Evolutionary conservation across 2,113 vertebrate genomes (phyloP), one percentile per base, ranked within the genome.

Genomic region (Plecturocebus donacophilus): DNA sequence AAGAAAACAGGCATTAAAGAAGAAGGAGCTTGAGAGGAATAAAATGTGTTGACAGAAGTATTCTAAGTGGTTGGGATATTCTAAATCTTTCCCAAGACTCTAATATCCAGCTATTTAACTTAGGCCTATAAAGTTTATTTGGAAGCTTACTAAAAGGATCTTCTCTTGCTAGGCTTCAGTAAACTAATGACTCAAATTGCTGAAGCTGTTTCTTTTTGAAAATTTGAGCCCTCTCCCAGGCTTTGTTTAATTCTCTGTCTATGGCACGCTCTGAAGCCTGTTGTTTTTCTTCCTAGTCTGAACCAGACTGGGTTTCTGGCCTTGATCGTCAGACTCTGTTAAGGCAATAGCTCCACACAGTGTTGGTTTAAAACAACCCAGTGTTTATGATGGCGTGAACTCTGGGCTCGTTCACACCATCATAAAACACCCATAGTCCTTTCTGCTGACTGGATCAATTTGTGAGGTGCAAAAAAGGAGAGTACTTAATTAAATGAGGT

Each of bases 321-420:
- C 92, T 93, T 92, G 79, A 52, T 16, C 68, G 54, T 58, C 73
- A 87, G 21, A 58, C 23, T 96, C 81, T 80, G 56, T 80, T 90
- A 96, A 96, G 86, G 88, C 96, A 96, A 97, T 25, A 97, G 97
- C 97, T 97, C 96, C 96, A 94, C 98, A 91, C 70, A 97, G 98
- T 0, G 68, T 93, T 89, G 84, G 61, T 86, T 96, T 87, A 23
- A 68, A 77, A 96, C 54, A 89, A 4, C n/a, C 52, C 49, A 3
- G 0, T 14, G 3, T 10, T 45, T 54, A 32, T 17, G 10, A 40
- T 19, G 23, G 14, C 12, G 27, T 40, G 45, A 54, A 82, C 38
- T 21, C 68, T 49, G 64, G 4, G 1, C 52, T 84, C n/a, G 66
- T 52, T 52, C 52, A 17, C 52, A 5, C 16, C 52, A 52, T 52